Conservation (phyloP, 2,113 vertebrate genomes). For the Corythoichthys intestinalis region DNA sequence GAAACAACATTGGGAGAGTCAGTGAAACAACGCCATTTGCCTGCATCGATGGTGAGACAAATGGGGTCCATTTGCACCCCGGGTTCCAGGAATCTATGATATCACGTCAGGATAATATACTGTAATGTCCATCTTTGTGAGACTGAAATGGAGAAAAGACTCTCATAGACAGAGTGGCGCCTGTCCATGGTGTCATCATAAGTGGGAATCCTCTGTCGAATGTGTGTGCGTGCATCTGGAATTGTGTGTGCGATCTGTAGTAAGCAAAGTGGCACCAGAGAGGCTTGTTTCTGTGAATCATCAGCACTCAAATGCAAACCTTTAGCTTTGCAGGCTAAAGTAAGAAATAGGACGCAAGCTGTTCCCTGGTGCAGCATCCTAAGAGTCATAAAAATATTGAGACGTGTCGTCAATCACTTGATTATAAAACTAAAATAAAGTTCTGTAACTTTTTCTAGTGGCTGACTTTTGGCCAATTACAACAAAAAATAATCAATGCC, state of each 20-base stretch:
- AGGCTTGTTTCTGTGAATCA: background rate
- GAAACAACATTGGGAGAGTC: slow-evolving; percentile 27
- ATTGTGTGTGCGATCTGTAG: background rate
- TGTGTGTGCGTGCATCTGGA: background rate
- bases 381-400: background rate
- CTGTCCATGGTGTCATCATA: slow-evolving; percentile 60
- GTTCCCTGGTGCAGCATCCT: background rate
- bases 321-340: background rate
- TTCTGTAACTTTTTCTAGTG: background rate
- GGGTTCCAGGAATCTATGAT: slow-evolving; percentile 59
- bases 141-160: slow-evolving; percentile 37
- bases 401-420: background rate
- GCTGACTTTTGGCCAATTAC: too few species aligned
- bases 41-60: background rate
- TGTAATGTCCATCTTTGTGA: slow-evolving; percentile 47
- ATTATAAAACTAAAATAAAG: background rate
- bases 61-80: slow-evolving; percentile 24
- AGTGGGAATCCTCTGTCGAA: slow-evolving; percentile 59
- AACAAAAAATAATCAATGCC: too few species aligned
- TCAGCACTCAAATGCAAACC: background rate
- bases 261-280: slow-evolving; percentile 7
- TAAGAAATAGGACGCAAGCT: background rate
- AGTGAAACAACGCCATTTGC: slow-evolving; percentile 37
- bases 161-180: slow-evolving; percentile 59
- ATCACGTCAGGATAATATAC: slow-evolving; percentile 31